These are phyloP conservation scores for Chouioia cunea DNA, from an alignment of 2,888 invertebrate species.

Conservation along the genomic window DNA sequence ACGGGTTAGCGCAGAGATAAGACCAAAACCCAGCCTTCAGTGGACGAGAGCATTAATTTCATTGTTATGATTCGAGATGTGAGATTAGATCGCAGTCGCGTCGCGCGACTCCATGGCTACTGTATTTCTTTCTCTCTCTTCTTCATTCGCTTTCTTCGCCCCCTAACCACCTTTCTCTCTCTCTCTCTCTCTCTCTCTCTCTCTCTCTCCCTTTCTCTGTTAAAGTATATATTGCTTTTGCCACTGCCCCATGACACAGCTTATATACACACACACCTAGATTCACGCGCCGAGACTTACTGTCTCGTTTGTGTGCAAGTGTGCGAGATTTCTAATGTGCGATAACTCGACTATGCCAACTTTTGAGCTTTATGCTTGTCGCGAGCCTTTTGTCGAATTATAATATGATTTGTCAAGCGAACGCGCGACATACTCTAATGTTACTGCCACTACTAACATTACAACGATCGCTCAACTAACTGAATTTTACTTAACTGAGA, in stretches of 20 bases:
- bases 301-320: neutral
- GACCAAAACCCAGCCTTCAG: constrained; percentile 11
- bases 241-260: too few relatives aligned
- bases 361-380: constrained; percentile 40
- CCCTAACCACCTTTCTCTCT: constrained; percentile 26
- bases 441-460: too few relatives aligned
- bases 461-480: too few relatives aligned
- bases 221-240: too few relatives aligned
- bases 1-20: constrained; percentile 39
- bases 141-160: too few relatives aligned
- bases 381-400: constrained; percentile 43
- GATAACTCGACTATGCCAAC: constrained; percentile 31
- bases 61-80: constrained; percentile 51
- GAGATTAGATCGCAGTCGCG: constrained; percentile 45
- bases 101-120: constrained; percentile 39
- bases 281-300: neutral
- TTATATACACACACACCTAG: neutral
- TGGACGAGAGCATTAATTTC: constrained; percentile 52
- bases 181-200: constrained; percentile 24
- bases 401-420: constrained; percentile 43
- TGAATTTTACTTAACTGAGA: too few relatives aligned
- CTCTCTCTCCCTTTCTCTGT: neutral
- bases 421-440: neutral
- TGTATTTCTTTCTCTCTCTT: constrained; percentile 45
- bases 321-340: constrained; percentile 34